Conservation (phyloP, 2,888 invertebrate genomes). For the Bedellia somnulentella region DNA sequence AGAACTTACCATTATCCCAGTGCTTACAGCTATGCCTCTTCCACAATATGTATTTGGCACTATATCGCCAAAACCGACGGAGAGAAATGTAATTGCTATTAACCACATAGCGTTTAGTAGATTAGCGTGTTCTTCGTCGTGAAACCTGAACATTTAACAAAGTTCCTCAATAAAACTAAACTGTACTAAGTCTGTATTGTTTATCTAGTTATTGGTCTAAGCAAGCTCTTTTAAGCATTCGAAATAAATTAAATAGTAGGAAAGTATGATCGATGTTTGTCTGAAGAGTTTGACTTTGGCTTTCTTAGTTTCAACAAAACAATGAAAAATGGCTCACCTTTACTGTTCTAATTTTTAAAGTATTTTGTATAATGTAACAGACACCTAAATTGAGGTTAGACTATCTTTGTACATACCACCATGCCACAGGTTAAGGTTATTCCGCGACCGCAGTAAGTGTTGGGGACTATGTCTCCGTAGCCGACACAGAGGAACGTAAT, state of each 20-base stretch:
- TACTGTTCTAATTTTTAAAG: constrained; percentile 34
- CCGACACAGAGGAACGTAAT: constrained; percentile 99
- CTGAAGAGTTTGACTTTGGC: constrained; percentile 60
- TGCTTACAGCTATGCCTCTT: constrained; percentile 97
- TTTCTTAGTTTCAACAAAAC: constrained; percentile 14
- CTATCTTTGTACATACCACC: constrained; percentile 93
- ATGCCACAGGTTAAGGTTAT: constrained; percentile 99
- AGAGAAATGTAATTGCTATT: constrained; percentile 99
- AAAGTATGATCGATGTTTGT: no score
- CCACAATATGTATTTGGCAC: constrained; percentile 99
- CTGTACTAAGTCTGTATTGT: constrained; percentile 3
- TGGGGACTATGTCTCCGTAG: constrained; percentile 99
- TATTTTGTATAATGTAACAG: no score
- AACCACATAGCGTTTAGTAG: constrained; percentile 99
- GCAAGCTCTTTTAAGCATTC: no score
- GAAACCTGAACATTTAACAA: constrained; percentile 78
- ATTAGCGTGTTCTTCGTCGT: constrained; percentile 98
- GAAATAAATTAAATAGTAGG: no score
- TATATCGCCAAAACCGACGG: constrained; percentile 99
- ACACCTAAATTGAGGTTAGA: constrained; percentile 23
- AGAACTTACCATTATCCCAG: constrained; percentile 97
- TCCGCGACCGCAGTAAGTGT: constrained; percentile 99
- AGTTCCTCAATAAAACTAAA: constrained; percentile 21
- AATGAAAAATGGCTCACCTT: constrained; percentile 53
- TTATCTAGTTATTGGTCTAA: neutral